These are phyloP conservation scores for Ictidomys tridecemlineatus DNA, from an alignment of 2,113 vertebrate genomes.

Conservation along the genomic window DNA sequence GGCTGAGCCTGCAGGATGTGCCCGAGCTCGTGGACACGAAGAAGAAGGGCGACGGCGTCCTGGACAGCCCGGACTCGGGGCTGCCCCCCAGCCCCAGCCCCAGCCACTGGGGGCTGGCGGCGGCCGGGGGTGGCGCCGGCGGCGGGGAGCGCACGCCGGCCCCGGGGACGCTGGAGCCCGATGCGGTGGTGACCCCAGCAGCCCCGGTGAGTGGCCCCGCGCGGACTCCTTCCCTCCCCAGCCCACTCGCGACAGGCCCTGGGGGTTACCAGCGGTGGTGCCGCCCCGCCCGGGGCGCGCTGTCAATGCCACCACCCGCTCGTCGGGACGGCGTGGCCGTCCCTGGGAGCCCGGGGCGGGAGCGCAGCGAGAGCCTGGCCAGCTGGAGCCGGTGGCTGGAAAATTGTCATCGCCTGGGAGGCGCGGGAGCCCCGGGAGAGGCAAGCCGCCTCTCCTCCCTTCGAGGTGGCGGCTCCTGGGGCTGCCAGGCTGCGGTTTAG, in stretches of 20 bases:
- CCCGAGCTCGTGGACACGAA: slow-evolving; percentile 92
- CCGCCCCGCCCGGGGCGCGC: neutral
- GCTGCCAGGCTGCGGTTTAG: slow-evolving; percentile 51
- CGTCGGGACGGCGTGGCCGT: slow-evolving; percentile 64
- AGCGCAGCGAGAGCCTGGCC: slow-evolving; percentile 63
- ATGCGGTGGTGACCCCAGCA: slow-evolving; percentile 60
- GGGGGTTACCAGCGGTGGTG: neutral
- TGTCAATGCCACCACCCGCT: slow-evolving; percentile 29
- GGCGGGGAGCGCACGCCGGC: slow-evolving; percentile 70
- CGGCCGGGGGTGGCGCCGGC: slow-evolving; percentile 76
- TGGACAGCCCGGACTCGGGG: slow-evolving; percentile 95
- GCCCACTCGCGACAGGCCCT: neutral
- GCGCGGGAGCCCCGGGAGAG: slow-evolving; percentile 74
- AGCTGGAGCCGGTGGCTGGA: slow-evolving; percentile 83
- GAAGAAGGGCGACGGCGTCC: slow-evolving; percentile 90
- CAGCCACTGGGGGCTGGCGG: slow-evolving; percentile 89
- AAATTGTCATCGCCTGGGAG: slow-evolving; percentile 81
- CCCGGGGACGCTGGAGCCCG: slow-evolving; percentile 71
- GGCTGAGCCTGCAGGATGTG: slow-evolving; percentile 91
- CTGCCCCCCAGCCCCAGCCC: slow-evolving; percentile 94
- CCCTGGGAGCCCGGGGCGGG: slow-evolving; percentile 74
- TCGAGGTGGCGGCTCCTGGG: slow-evolving; percentile 54
- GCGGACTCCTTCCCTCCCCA: neutral
- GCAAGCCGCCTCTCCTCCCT: slow-evolving; percentile 63
- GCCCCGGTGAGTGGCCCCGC: slow-evolving; percentile 70